A percentile compares a stretch with the other conserved stretches of the same genome.
Evolutionary conservation across 2,113 vertebrate species (phyloP).

Genomic region (Ochotona curzoniae): DNA sequence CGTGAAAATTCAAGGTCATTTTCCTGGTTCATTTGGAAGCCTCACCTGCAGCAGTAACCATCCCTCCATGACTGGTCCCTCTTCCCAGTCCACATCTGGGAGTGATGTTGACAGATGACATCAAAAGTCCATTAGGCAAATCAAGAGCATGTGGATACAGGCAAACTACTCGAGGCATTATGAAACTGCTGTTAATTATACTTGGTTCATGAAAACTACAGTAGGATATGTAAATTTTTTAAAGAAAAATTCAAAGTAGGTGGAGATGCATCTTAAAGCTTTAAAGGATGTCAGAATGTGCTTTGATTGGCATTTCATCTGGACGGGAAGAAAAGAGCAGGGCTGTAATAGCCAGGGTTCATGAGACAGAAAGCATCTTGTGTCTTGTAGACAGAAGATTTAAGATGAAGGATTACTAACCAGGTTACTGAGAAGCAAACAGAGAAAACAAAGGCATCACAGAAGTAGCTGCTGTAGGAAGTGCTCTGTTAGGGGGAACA

Average conservation of each 20-base stretch:
- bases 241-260: not conserved
- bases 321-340: not conserved
- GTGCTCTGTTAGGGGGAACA: no score
- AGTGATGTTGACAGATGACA: not conserved
- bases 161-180: not conserved
- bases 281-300: not conserved
- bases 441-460: no score
- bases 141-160: not conserved
- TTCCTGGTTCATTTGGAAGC: not conserved
- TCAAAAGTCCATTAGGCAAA: not conserved
- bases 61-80: fast-evolving
- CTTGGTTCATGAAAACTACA: not conserved
- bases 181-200: not conserved
- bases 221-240: not conserved
- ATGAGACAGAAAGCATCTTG: not conserved
- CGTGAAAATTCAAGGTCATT: not conserved
- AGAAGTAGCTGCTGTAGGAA: no score
- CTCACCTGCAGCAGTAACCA: not conserved
- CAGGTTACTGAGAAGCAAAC: no score
- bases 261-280: not conserved
- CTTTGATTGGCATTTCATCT: not conserved
- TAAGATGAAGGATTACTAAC: no score
- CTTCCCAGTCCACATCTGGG: not conserved
- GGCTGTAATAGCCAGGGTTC: not conserved
- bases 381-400: no score